Evolutionary conservation across 2,888 invertebrate species (phyloP).

Genomic region (Tipula helvola): DNA sequence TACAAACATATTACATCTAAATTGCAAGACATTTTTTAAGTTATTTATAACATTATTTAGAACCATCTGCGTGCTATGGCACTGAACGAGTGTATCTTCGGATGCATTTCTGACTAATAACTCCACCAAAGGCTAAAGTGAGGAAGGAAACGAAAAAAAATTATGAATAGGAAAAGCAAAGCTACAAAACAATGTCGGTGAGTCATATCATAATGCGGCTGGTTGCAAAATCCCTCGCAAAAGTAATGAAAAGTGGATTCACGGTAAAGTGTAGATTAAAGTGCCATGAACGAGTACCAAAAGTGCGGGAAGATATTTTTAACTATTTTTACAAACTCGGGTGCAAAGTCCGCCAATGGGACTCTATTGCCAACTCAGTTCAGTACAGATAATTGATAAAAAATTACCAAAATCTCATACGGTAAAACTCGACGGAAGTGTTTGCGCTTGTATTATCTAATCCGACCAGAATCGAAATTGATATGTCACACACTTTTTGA

Average conservation of each 20-base stretch:
- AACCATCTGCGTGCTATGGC: not conserved
- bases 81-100: not conserved
- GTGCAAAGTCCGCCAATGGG: too few species aligned
- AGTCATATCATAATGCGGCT: not conserved
- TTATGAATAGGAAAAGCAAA: not conserved
- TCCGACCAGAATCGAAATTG: not conserved
- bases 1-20: not conserved
- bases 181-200: not conserved
- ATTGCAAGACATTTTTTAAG: too few species aligned
- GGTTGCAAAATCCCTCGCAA: not conserved
- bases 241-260: not conserved
- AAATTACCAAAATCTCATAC: too few species aligned
- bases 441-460: not conserved
- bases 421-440: not conserved
- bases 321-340: not conserved
- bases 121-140: not conserved
- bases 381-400: not conserved
- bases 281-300: not conserved
- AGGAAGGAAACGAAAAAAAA: not conserved
- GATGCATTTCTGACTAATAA: not conserved
- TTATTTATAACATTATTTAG: not conserved
- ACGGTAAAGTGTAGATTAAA: not conserved
- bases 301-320: not conserved
- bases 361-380: not conserved
- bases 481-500: not conserved